These are phyloP conservation scores for Drosophila kepulauana DNA, from an alignment of 1,140 invertebrate species.

Conservation along the genomic window DNA sequence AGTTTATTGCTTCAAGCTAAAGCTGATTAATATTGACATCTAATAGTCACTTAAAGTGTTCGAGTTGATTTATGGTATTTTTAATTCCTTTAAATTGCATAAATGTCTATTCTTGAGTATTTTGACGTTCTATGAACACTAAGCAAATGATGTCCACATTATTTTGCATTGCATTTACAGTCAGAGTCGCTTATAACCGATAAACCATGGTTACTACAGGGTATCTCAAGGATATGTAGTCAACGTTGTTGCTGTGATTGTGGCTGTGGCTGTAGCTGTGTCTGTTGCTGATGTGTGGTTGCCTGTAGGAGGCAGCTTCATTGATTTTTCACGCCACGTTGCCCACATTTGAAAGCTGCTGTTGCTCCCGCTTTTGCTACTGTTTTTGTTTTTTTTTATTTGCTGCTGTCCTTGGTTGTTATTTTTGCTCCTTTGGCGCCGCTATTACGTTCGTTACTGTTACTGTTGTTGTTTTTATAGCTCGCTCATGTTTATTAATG, in stretches of 20 bases:
- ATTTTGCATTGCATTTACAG: no score
- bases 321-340: constrained; percentile 75
- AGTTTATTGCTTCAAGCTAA: no score
- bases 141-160: no score
- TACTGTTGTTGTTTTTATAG: constrained; percentile 46
- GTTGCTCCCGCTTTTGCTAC: constrained; percentile 14
- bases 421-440: constrained; percentile 62
- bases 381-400: background rate
- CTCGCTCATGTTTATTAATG: constrained; percentile 49
- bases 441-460: constrained; percentile 12
- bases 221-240: constrained; percentile 16
- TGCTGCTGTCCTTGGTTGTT: constrained; percentile 65
- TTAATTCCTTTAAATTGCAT: no score
- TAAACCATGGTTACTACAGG: constrained; percentile 6
- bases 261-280: background rate
- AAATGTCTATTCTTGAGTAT: no score
- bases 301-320: constrained; percentile 54
- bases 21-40: no score
- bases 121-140: no score
- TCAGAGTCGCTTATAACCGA: no score
- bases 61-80: no score
- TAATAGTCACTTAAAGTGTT: no score
- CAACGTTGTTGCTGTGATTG: constrained; percentile 1
- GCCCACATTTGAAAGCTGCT: constrained; percentile 24
- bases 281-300: constrained; percentile 24